A percentile compares a stretch with the other conserved stretches of the same genome.
phyloP scores from a whole-genome alignment of 2,888 invertebrate species.

The Bedellia somnulentella region DNA sequence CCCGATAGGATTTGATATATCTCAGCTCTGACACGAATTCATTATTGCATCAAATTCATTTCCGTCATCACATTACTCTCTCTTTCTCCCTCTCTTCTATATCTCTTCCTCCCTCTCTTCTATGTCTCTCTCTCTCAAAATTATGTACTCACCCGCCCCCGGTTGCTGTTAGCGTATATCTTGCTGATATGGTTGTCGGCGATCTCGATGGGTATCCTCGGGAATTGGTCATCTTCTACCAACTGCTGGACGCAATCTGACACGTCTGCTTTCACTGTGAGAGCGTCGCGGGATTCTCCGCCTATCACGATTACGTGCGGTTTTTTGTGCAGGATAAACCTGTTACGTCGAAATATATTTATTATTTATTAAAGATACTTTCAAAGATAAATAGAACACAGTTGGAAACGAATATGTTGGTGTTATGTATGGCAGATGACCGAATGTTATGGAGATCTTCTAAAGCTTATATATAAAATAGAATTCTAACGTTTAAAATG shows the following conservation, averaged over 20 bases:
- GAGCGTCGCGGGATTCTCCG: conserved; percentile 87
- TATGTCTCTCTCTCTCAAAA: no score
- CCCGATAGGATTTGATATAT: no score
- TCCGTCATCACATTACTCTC: no score
- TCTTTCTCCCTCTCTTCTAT: no score
- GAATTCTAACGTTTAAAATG: no score
- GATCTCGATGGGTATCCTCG: conserved; percentile 84
- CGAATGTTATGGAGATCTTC: no score
- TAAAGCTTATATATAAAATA: no score
- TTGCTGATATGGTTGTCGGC: conserved; percentile 93
- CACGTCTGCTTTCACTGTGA: conserved; percentile 79
- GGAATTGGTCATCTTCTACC: conserved; percentile 83
- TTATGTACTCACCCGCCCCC: conserved; percentile 71
- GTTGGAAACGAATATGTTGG: not conserved
- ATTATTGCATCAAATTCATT: no score
- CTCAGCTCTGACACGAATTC: no score
- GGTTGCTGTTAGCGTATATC: conserved; percentile 89
- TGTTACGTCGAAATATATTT: no score
- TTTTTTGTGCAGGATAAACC: conserved; percentile 86
- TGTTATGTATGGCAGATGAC: no score
- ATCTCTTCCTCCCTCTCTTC: no score
- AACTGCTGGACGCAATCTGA: conserved; percentile 73
- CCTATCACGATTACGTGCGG: conserved; percentile 93
- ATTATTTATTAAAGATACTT: not conserved
- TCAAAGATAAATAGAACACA: not conserved